Base-by-base conservation (phyloP, 2,888 invertebrate genomes). In the Aphidius colemani region DNA sequence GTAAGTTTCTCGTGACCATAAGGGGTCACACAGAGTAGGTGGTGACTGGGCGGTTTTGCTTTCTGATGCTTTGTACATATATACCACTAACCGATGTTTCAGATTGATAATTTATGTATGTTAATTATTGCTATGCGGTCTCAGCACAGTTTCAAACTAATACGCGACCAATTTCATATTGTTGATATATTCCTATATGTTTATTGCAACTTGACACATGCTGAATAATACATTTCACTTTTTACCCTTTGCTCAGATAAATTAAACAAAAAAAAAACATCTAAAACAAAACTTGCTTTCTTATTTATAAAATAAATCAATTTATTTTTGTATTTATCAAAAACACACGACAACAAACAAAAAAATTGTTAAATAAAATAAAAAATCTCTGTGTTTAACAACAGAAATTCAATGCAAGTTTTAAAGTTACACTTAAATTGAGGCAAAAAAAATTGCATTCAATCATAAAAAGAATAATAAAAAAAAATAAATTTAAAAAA, bases 101-200 rank as follows among this genome's bases (percentile, higher is more conserved):
- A 74, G 77, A 81, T 81, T 79, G 78, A 80, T 81, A 81, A 81
- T 81, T 81, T 80, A 81, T 80, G 79, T 72, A 78, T 72, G 79
- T 81, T 81, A 80, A 81, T 81, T 80, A 80, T 79, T 78, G 77
- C 71, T 74, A 67, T 76, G 75, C 74, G 78, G 79, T 76, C 71
- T 73, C 68, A 57, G 60, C 58, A 63, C 53, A 61, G 50, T 65
- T 63, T 59, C 63, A 62, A 58, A 59, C 46, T 49, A 49, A 59
- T 49, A 48, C 49, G 11, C 49, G 48, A 48, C 58, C 57, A 57
- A 57, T 45, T 57, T 39, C 40, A 46, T 45, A 39, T 57, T 57
- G 30, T 39, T 30, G 46, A 46, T 48, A 46, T 10, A n/a, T n/a
- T n/a, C n/a, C n/a, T n/a, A 10, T 2, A 45, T 7, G 9, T 6